These are phyloP conservation scores for Polymixis lichenea DNA, from an alignment of 2,888 invertebrate genomes.

Conservation along the genomic window DNA sequence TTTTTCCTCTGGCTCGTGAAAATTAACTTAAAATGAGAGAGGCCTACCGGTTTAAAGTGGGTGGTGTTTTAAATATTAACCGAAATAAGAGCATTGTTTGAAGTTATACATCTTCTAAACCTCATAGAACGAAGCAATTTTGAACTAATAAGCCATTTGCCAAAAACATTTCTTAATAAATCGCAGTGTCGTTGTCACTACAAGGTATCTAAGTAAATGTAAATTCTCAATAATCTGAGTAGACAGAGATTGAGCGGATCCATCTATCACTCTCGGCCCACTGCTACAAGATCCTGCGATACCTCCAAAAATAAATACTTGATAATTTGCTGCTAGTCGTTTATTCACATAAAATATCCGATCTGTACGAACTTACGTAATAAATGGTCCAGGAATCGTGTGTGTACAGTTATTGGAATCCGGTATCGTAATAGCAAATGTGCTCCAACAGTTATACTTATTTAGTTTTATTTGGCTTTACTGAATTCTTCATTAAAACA, in stretches of 20 bases:
- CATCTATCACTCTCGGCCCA: constrained; percentile 78
- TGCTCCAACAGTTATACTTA: constrained; percentile 10
- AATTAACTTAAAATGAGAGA: constrained; percentile 36
- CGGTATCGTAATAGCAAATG: constrained; percentile 22
- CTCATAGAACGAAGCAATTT: constrained; percentile 14
- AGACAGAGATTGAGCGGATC: constrained; percentile 82
- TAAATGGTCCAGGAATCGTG: constrained; percentile 21
- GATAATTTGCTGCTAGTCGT: constrained; percentile 52
- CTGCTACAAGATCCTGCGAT: constrained; percentile 67
- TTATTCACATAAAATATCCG: constrained; percentile 27
- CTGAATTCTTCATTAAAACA: constrained; percentile 4
- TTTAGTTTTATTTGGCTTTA: constrained; percentile 12
- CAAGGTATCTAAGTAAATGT: constrained; percentile 62
- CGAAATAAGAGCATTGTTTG: constrained; percentile 24
- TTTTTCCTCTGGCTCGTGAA: constrained; percentile 29
- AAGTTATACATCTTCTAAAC: constrained; percentile 22
- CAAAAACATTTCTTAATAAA: constrained; percentile 55
- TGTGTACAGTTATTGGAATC: constrained; percentile 23
- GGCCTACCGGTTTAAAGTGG: constrained; percentile 28
- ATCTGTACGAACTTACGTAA: constrained; percentile 19
- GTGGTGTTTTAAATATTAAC: constrained; percentile 42
- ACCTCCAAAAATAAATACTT: constrained; percentile 69
- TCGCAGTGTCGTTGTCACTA: constrained; percentile 56
- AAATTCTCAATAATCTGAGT: constrained; percentile 81
- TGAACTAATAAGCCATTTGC: constrained; percentile 22